A percentile compares a stretch with the other conserved stretches of the same genome.
Evolutionary conservation across 2,888 invertebrate genomes (phyloP).

Genomic region (Blastobasis adustella): DNA sequence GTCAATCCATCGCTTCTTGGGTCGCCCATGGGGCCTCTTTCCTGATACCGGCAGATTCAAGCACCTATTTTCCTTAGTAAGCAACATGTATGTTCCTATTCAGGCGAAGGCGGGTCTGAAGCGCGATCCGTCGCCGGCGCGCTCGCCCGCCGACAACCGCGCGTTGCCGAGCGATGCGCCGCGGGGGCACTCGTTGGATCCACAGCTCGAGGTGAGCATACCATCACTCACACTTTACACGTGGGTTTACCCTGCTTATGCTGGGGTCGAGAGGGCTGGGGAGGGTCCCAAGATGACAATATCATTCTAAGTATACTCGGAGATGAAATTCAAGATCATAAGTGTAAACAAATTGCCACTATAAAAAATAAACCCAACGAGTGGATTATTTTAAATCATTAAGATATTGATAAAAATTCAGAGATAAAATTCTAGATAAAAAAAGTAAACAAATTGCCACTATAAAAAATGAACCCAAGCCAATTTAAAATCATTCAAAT

Average conservation of each 20-base stretch:
- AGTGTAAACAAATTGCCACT: too few species aligned
- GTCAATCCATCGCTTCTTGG: too few species aligned
- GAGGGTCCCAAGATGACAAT: background rate
- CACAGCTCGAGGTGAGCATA: slow-evolving; percentile 53
- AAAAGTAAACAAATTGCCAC: too few species aligned
- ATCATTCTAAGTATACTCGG: background rate
- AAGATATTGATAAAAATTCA: too few species aligned
- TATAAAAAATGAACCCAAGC: background rate
- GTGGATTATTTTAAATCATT: too few species aligned
- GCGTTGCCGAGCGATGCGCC: slow-evolving; percentile 41
- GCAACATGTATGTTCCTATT: slow-evolving; percentile 2
- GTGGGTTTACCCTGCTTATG: background rate
- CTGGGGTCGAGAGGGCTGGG: background rate
- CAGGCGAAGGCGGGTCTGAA: slow-evolving; percentile 67
- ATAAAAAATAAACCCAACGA: background rate
- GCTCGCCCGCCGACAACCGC: slow-evolving; percentile 60
- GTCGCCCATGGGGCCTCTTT: too few species aligned
- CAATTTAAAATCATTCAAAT: too few species aligned
- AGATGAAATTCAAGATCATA: too few species aligned
- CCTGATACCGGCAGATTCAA: too few species aligned
- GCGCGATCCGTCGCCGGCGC: slow-evolving; percentile 45
- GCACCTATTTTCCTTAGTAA: too few species aligned
- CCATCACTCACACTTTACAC: background rate
- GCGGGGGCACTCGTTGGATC: slow-evolving; percentile 59
- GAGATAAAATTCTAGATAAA: too few species aligned